Percentiles rank a stretch among this genome's conserved stretches.
These are phyloP conservation scores for Emydura subglobosa DNA, from an alignment of 2,113 vertebrate genomes.

Conservation along the genomic window DNA sequence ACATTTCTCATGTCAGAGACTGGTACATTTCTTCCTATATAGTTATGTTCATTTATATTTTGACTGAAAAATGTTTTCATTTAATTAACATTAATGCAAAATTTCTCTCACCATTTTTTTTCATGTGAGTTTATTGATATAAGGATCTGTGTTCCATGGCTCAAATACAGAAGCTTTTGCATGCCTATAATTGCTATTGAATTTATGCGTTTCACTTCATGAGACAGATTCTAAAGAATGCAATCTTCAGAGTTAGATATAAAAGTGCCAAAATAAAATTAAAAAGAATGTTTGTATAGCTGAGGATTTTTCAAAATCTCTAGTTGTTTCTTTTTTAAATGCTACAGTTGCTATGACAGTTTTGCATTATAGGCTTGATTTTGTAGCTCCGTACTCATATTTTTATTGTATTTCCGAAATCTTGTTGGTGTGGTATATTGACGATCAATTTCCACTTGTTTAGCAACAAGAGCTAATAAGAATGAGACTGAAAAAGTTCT, in stretches of 20 bases:
- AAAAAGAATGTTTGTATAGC: background rate
- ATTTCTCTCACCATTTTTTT: background rate
- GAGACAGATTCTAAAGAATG: background rate
- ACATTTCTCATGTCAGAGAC: background rate
- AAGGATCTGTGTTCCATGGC: background rate
- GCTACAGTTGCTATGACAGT: background rate
- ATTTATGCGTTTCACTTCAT: constrained; percentile 5
- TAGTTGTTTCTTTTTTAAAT: background rate
- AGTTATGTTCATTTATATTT: constrained; percentile 4
- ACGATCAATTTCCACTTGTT: background rate
- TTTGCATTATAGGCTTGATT: background rate
- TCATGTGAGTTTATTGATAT: background rate
- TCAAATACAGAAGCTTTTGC: constrained; percentile 1
- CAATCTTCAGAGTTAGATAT: background rate
- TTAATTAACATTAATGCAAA: background rate
- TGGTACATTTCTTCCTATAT: background rate
- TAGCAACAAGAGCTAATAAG: constrained; percentile 11
- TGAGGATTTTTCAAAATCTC: background rate
- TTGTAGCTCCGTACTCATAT: constrained; percentile 1
- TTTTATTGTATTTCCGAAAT: constrained; percentile 19
- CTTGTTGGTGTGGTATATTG: background rate
- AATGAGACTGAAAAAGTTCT: background rate
- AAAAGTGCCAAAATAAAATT: background rate
- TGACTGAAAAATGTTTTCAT: constrained; percentile 2
- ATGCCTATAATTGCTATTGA: background rate